These are phyloP conservation scores for Nesidiocoris tenuis DNA, from an alignment of 2,888 invertebrate species.

Conservation along the genomic window DNA sequence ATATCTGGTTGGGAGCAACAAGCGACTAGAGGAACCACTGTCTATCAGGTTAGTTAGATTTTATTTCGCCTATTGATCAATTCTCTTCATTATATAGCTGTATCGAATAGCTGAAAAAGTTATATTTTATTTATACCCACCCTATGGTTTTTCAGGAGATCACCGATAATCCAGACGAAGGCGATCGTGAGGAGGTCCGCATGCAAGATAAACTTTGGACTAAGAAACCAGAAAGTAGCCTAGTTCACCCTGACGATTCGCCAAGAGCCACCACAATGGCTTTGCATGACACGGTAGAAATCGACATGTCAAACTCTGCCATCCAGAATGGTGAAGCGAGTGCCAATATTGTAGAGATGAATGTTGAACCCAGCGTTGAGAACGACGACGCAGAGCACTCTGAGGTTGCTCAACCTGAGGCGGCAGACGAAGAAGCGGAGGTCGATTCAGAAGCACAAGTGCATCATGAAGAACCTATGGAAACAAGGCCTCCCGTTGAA, in stretches of 20 bases:
- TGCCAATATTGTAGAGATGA: background rate
- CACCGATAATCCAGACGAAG: slow-evolving; percentile 58
- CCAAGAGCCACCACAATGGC: slow-evolving; percentile 46
- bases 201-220: slow-evolving; percentile 47
- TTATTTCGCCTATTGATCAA: background rate
- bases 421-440: slow-evolving; percentile 1
- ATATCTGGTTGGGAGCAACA: slow-evolving; percentile 92
- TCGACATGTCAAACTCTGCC: slow-evolving; percentile 34
- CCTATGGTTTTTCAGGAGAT: slow-evolving; percentile 45
- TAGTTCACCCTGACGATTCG: slow-evolving; percentile 42
- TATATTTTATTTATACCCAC: background rate
- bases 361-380: too few relatives aligned
- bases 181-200: slow-evolving; percentile 54
- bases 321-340: background rate
- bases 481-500: background rate
- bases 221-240: slow-evolving; percentile 36
- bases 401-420: background rate
- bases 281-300: slow-evolving; percentile 47
- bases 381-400: background rate
- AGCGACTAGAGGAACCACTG: slow-evolving; percentile 45
- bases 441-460: background rate
- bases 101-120: background rate
- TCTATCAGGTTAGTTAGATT: slow-evolving; percentile 29
- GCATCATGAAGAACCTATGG: background rate
- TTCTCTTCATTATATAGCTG: background rate